phyloP scores from a whole-genome alignment of 2,888 invertebrate genomes.

The Polydrusus tereticollis region DNA sequence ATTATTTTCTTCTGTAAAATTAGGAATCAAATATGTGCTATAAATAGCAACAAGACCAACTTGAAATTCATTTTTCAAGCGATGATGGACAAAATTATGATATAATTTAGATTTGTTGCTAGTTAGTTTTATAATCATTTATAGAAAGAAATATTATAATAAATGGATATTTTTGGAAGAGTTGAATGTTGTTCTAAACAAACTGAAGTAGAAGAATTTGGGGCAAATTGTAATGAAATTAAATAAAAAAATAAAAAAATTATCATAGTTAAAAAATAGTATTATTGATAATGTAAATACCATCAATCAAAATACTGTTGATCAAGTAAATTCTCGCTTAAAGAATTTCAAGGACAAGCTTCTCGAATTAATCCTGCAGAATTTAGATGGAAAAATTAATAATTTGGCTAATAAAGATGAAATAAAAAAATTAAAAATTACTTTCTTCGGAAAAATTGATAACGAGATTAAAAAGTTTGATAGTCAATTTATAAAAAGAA shows the following conservation, averaged over 20 bases:
- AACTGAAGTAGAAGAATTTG: neutral
- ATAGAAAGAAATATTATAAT: neutral
- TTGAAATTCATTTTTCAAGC: neutral
- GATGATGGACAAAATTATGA: neutral
- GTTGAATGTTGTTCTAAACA: neutral
- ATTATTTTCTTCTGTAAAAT: neutral
- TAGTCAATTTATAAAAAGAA: neutral
- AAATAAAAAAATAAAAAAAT: neutral
- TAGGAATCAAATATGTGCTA: neutral
- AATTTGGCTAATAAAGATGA: neutral
- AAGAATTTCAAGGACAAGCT: neutral
- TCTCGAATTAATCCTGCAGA: neutral
- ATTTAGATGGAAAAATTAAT: neutral
- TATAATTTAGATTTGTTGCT: neutral
- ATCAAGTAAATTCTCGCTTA: neutral
- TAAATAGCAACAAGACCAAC: neutral
- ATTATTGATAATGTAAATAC: neutral
- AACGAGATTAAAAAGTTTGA: neutral
- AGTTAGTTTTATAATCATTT: neutral
- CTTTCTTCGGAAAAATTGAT: neutral
- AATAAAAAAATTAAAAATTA: neutral
- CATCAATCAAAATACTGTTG: neutral
- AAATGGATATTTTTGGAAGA: neutral
- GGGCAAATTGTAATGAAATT: neutral
- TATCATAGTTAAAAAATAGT: neutral